Evolutionary conservation across 2,113 vertebrate species (phyloP).

Genomic region (Charadrius vociferus): DNA sequence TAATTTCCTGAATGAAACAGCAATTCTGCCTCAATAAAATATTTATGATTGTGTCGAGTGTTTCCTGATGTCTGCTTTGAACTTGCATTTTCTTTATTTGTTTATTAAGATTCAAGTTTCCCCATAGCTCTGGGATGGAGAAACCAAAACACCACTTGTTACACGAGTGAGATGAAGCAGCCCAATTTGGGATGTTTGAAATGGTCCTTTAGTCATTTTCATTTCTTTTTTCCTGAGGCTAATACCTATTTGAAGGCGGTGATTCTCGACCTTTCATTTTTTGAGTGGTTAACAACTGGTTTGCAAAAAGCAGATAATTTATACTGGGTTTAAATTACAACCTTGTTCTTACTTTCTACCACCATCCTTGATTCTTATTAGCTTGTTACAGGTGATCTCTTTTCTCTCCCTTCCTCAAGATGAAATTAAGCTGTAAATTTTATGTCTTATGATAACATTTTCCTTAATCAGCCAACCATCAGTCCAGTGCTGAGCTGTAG

Average conservation of each 20-base stretch:
- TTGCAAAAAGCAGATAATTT: neutral
- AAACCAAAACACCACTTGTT: neutral
- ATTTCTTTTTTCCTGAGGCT: neutral
- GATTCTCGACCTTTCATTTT: neutral
- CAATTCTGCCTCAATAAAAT: constrained; percentile 42
- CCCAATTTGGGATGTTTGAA: neutral
- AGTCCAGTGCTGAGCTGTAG: neutral
- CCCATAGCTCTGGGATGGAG: neutral
- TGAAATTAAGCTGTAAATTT: neutral
- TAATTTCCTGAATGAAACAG: constrained; percentile 74
- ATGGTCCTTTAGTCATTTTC: neutral
- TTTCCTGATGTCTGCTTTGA: constrained; percentile 61
- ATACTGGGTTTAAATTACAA: neutral
- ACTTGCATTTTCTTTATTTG: neutral
- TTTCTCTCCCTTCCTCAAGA: neutral
- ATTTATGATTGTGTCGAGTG: constrained; percentile 28
- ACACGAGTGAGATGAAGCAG: neutral
- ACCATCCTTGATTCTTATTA: neutral
- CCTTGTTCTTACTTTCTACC: neutral
- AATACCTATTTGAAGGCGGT: neutral
- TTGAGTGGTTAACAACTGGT: neutral
- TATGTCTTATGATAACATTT: neutral
- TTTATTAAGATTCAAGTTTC: neutral
- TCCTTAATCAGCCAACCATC: neutral
- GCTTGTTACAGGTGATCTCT: neutral